Base-by-base conservation (phyloP, 1,140 invertebrate genomes). In the Macrotrachela quadricornifera region DNA sequence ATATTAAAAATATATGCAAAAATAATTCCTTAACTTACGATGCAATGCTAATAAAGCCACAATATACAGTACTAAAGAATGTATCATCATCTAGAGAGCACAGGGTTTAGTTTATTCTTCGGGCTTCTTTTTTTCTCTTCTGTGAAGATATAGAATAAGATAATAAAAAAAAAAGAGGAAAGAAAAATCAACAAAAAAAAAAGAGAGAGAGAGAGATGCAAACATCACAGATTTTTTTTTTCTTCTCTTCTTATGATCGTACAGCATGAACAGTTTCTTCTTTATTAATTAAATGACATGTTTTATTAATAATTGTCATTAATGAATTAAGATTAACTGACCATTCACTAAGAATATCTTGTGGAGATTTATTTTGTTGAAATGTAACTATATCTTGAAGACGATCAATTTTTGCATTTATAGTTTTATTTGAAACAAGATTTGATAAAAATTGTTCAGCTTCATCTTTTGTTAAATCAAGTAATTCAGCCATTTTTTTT, bases 201-300 rank as follows among this genome's bases (percentile, higher is more conserved):
- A 30, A 8, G n/a, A n/a, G n/a, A n/a, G n/a, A n/a, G n/a, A n/a
- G n/a, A n/a, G n/a, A n/a, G n/a, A n/a, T 4, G 21, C 21, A 30
- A 30, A 30, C 21, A 30, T 30, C 8, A 30, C 21, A 30, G 3
- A 30, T 30, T 30, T 30, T 30, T 30, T 30, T 30, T 30, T 30
- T 30, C 21, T 2, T 30, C 3, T 49, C n/a, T n/a, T n/a, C n/a
- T 53, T 53, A 53, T 4, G 45, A 44, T 47, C 46, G 46, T 10
- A 45, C 46, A 39, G 54, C 49, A 66, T 87, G 82, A 10, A 88
- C 79, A 76, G 87, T 88, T 73, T 94, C 86, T 71, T 94, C 87
- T 67, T 96, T 96, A 69, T 95, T 94, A 64, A 97, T 96, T 41
- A 99, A 74, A 75, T 97, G 92, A 46, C 87, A 94, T 0, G 90